Evolutionary conservation across 1,140 invertebrate genomes (phyloP).

Genomic region (Aethina tumida): DNA sequence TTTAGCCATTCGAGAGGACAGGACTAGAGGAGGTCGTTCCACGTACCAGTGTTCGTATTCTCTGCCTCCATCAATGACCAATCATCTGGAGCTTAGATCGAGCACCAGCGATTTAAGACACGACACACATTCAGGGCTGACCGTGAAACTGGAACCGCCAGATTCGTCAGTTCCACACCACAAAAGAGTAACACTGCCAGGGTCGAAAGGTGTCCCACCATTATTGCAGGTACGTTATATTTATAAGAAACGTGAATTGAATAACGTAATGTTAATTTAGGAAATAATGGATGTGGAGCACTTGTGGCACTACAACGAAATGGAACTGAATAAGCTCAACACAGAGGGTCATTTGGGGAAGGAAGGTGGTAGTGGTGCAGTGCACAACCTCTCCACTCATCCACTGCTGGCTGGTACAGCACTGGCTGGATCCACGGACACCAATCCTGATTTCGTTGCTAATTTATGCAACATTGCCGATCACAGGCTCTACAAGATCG

Average conservation of each 20-base stretch:
- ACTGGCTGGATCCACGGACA: conserved; percentile 49
- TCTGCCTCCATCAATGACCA: conserved; percentile 57
- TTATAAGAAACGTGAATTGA: neutral
- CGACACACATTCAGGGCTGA: conserved; percentile 25
- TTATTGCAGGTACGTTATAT: conserved; percentile 42
- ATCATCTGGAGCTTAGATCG: conserved; percentile 38
- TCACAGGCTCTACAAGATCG: conserved; percentile 92
- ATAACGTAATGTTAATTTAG: conserved; percentile 36
- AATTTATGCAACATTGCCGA: conserved; percentile 91
- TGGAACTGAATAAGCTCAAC: conserved; percentile 49
- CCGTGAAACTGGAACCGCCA: conserved; percentile 31
- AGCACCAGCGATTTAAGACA: conserved; percentile 33
- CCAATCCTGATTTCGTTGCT: conserved; percentile 74
- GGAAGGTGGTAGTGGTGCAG: conserved; percentile 38
- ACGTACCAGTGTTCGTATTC: conserved; percentile 92
- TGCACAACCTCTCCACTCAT: conserved; percentile 40
- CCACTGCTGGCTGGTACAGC: conserved; percentile 46
- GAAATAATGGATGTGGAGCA: conserved; percentile 93
- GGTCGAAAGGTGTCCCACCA: conserved; percentile 38
- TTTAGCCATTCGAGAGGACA: conserved; percentile 84
- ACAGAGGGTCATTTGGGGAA: conserved; percentile 33
- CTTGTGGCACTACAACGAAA: conserved; percentile 82
- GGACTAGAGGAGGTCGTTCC: conserved; percentile 87
- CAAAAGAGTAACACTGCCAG: conserved; percentile 23
- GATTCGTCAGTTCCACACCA: conserved; percentile 21